A percentile compares a stretch with the other conserved stretches of the same genome.
Conservation (phyloP, 2,888 invertebrate genomes). For the Unio delphinus region DNA sequence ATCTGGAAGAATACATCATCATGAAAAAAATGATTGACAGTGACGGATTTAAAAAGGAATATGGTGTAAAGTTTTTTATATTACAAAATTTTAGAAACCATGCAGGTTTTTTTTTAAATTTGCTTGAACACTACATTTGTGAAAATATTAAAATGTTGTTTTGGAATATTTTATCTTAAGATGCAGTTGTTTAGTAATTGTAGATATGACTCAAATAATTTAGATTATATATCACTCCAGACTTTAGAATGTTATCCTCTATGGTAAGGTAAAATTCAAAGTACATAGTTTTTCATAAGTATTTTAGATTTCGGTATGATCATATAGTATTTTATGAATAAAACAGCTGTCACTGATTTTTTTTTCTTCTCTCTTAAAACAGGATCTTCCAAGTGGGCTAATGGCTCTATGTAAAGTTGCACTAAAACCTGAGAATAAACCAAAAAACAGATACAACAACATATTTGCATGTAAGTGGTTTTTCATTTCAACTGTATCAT, state of each 20-base stretch:
- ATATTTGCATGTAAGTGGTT: constrained; percentile 68
- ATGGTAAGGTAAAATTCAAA: background rate
- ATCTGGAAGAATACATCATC: constrained; percentile 55
- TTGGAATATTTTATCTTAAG: too few relatives aligned
- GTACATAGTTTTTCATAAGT: background rate
- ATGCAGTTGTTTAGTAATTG: too few relatives aligned
- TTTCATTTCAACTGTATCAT: too few relatives aligned
- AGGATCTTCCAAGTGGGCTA: constrained; percentile 67
- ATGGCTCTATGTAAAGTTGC: constrained; percentile 63
- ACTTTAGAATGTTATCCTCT: too few relatives aligned
- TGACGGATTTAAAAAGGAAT: constrained; percentile 58
- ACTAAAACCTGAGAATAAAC: constrained; percentile 64
- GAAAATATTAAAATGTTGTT: too few relatives aligned
- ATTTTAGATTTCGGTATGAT: constrained; percentile 1
- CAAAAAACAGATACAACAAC: constrained; percentile 70
- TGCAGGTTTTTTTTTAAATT: background rate
- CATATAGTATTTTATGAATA: background rate
- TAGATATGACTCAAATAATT: too few relatives aligned
- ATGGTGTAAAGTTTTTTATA: constrained; percentile 44
- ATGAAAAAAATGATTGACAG: constrained; percentile 54
- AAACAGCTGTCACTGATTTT: background rate
- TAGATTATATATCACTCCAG: too few relatives aligned
- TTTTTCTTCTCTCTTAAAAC: constrained; percentile 5
- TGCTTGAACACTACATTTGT: background rate
- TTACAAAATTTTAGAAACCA: background rate